Conservation (phyloP, 1,140 invertebrate species). For the Brachionus calyciflorus region DNA sequence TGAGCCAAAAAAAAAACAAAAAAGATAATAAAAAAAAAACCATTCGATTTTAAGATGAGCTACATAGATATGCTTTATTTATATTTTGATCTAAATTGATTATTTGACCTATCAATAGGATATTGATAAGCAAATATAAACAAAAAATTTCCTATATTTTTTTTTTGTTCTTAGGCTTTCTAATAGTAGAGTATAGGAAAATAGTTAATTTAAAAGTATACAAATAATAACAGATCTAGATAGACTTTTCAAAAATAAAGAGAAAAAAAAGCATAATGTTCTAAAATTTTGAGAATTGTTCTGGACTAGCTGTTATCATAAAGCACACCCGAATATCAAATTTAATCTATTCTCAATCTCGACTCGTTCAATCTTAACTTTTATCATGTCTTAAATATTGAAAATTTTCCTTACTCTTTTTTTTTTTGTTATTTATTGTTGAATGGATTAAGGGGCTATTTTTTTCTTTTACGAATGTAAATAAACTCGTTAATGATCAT, state of each 20-base stretch:
- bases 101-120: slow-evolving; percentile 41
- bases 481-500: slow-evolving; percentile 36
- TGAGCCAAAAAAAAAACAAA: too few species aligned
- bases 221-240: background rate
- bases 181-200: too few species aligned
- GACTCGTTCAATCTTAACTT: background rate
- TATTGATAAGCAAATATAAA: slow-evolving; percentile 21
- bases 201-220: slow-evolving; percentile 24
- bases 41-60: too few species aligned
- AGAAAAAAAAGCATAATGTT: too few species aligned
- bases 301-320: background rate
- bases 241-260: too few species aligned
- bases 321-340: background rate
- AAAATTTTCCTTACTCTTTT: background rate
- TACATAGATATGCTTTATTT: background rate
- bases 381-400: slow-evolving; percentile 29
- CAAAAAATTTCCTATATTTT: background rate
- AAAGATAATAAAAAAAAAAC: too few species aligned
- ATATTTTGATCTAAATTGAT: slow-evolving; percentile 28
- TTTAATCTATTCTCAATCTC: background rate
- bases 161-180: too few species aligned
- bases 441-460: slow-evolving; percentile 24
- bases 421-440: too few species aligned
- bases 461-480: slow-evolving; percentile 25
- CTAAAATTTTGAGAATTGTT: too few species aligned